Evolutionary conservation across 2,797 vertebrate genomes (phyloP).

Genomic region (Cheirogaleus major): DNA sequence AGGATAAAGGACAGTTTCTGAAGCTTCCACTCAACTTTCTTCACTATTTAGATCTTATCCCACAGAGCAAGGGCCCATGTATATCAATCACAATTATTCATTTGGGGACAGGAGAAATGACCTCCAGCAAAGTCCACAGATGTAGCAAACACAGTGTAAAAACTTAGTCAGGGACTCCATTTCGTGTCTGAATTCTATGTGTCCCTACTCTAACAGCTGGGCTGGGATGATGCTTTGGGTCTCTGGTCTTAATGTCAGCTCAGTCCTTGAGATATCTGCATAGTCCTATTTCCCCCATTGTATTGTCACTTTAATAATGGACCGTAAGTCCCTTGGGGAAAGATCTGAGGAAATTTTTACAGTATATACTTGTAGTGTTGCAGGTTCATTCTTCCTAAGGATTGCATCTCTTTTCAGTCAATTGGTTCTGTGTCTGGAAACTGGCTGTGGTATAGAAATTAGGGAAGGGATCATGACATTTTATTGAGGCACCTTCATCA

Average conservation of each 20-base stretch:
- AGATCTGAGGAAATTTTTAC: neutral
- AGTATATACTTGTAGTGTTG: neutral
- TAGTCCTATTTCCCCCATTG: neutral
- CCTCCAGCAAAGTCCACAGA: neutral
- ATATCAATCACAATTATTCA: neutral
- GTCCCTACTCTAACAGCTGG: neutral
- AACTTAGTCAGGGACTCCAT: neutral
- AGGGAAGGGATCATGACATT: neutral
- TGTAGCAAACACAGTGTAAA: neutral
- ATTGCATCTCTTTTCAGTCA: neutral
- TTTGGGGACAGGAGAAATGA: neutral
- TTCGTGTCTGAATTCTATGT: neutral
- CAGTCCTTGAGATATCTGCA: neutral
- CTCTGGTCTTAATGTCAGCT: neutral
- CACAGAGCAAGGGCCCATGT: neutral
- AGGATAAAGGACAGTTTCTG: neutral
- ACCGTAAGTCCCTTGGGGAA: neutral
- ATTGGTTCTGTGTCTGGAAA: neutral
- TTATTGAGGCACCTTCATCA: neutral
- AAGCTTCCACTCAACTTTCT: neutral
- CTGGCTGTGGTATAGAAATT: neutral
- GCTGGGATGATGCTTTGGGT: neutral
- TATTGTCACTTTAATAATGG: neutral
- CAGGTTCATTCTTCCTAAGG: neutral
- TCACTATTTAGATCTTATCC: neutral